Evolutionary conservation across 2,797 vertebrate genomes (phyloP).

Genomic region (Diceros bicornis): DNA sequence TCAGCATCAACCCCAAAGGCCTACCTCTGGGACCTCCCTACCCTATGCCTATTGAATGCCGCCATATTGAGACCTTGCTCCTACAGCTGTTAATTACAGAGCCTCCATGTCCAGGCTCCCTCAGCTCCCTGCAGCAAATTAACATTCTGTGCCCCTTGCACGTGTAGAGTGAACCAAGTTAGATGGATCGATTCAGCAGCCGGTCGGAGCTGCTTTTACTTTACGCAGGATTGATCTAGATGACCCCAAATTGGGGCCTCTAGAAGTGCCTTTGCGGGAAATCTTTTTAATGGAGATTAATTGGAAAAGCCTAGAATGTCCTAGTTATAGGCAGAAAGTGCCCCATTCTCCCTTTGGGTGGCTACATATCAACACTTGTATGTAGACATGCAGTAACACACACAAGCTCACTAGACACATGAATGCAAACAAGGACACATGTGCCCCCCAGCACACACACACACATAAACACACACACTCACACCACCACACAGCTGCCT

Average conservation of each 20-base stretch:
- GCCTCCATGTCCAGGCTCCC: slow-evolving; percentile 37
- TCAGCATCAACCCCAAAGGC: neutral
- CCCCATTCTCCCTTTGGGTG: neutral
- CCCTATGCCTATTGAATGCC: neutral
- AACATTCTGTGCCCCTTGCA: slow-evolving; percentile 67
- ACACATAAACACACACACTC: neutral
- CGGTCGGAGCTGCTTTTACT: slow-evolving; percentile 64
- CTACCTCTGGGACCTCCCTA: neutral
- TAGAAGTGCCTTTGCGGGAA: slow-evolving; percentile 67
- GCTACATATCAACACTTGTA: neutral
- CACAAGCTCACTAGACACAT: neutral
- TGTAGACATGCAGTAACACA: neutral
- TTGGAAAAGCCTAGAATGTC: slow-evolving; percentile 68
- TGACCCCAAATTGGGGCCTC: slow-evolving; percentile 66
- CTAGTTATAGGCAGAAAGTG: slow-evolving; percentile 28
- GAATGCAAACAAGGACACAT: neutral
- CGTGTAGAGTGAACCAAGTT: slow-evolving; percentile 9
- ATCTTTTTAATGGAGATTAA: slow-evolving; percentile 83
- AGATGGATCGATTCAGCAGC: slow-evolving; percentile 64
- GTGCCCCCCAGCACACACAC: too few species aligned
- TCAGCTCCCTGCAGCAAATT: slow-evolving; percentile 68
- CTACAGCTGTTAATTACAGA: slow-evolving; percentile 76
- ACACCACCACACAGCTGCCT: neutral
- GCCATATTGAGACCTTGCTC: slow-evolving; percentile 52
- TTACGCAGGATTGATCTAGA: slow-evolving; percentile 66